Percentiles rank a stretch among this genome's conserved stretches.
Conservation (phyloP, 1,140 invertebrate genomes). For the Drosophila bifasciata region DNA sequence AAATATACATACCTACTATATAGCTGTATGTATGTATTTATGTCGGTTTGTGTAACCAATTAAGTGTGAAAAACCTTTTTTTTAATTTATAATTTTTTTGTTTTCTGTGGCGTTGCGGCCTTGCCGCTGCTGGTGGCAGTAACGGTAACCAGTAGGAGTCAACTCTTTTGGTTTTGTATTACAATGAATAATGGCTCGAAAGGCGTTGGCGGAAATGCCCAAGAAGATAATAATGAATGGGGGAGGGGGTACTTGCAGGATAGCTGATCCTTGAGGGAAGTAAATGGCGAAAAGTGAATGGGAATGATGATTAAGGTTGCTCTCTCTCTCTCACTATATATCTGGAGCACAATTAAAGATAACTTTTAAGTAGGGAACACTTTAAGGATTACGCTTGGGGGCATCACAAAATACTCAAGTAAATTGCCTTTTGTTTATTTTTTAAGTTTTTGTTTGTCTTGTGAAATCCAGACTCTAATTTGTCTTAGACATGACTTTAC, state of each 20-base stretch:
- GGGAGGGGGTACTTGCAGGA: neutral
- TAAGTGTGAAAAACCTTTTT: slow-evolving; percentile 75
- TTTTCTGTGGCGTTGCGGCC: slow-evolving; percentile 48
- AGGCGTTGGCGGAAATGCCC: slow-evolving; percentile 51
- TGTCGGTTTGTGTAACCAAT: slow-evolving; percentile 58
- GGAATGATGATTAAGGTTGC: too few species aligned
- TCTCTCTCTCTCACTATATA: too few species aligned
- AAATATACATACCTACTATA: neutral
- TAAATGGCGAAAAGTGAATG: slow-evolving; percentile 4
- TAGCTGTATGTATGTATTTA: slow-evolving; percentile 9
- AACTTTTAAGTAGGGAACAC: too few species aligned
- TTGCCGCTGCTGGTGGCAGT: slow-evolving; percentile 29
- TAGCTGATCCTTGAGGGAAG: slow-evolving; percentile 23
- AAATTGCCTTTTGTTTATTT: too few species aligned
- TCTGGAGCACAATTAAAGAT: too few species aligned
- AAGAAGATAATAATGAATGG: slow-evolving; percentile 44
- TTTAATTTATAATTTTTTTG: slow-evolving; percentile 15
- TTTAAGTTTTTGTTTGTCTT: too few species aligned
- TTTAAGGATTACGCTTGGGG: too few species aligned
- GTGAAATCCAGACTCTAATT: too few species aligned
- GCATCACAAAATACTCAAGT: too few species aligned
- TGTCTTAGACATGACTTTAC: neutral
- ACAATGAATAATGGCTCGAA: slow-evolving; percentile 56
- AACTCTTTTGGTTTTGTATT: slow-evolving; percentile 45
- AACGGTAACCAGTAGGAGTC: slow-evolving; percentile 25